Evolutionary conservation across 1,140 invertebrate species (phyloP), one percentile per base, ranked within the genome.

Genomic region (Coelopa frigida): DNA sequence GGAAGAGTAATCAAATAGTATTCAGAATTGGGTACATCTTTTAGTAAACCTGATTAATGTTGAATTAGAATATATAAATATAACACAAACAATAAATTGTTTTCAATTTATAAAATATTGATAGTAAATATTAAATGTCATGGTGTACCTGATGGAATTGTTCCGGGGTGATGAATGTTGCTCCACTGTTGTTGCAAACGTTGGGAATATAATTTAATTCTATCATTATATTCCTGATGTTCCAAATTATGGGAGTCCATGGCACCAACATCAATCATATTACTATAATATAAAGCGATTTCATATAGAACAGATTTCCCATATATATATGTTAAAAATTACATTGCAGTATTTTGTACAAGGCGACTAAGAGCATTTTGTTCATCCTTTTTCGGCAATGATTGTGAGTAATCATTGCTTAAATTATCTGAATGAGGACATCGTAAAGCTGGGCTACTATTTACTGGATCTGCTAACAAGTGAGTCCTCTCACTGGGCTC

Each of bases 311-410:
- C 32, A 35, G 27, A 26, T 21, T 14, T 49, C 42, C 10, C 29
- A 48, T 14, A 48, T 43, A 37, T 43, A 17, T 21, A 29, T 21
- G 21, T 37, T 46, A 14, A 24, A n/a, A 78, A 82, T 78, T 73
- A 93, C 88, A 84, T 85, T 31, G 88, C 87, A 49, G 87, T 89
- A 72, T 90, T 85, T 61, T 90, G 85, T 48, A 94, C 72, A 64
- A 93, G 89, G 72, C 82, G 81, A 63, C 82, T 89, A 21, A 93
- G 73, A 12, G 87, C 89, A 57, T 85, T 90, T 72, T 91, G 87
- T 68, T 93, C 89, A 70, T 93, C 88, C 56, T 87, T 86, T 64
- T 88, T 87, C 22, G 84, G 80, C 35, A 81, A 74, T 17, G 80
- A 79, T 59, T 75, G 79, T 14, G 74, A 71, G 67, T 79, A 79